phyloP scores from a whole-genome alignment of 2,797 vertebrate genomes.

The Loriculus beryllinus region DNA sequence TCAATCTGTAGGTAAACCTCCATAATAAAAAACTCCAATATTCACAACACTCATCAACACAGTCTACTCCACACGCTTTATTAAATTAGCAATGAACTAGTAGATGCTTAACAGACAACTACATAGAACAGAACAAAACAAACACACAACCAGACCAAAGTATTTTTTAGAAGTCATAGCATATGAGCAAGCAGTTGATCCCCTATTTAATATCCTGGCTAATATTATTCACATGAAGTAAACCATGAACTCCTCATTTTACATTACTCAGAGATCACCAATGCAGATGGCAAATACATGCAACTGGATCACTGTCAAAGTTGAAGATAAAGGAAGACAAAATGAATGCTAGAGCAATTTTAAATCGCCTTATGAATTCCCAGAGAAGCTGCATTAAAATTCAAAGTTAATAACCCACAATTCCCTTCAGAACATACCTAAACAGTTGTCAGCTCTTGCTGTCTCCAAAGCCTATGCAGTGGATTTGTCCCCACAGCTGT shows the following conservation, averaged over 20 bases:
- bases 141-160: neutral
- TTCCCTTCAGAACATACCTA: slow-evolving; percentile 55
- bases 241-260: neutral
- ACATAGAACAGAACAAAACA: neutral
- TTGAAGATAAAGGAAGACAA: slow-evolving; percentile 42
- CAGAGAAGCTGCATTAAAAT: slow-evolving; percentile 42
- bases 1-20: neutral
- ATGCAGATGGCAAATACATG: slow-evolving; percentile 3
- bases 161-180: neutral
- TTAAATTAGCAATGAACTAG: neutral
- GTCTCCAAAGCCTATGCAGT: slow-evolving; percentile 55
- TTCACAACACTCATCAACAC: neutral
- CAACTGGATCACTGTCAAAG: slow-evolving; percentile 33
- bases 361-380: slow-evolving; percentile 25
- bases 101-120: neutral
- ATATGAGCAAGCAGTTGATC: neutral
- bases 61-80: neutral
- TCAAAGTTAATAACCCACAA: slow-evolving; percentile 51
- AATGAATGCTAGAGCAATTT: slow-evolving; percentile 19
- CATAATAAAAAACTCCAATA: neutral
- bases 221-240: neutral
- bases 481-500: slow-evolving; percentile 53
- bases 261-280: neutral
- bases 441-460: slow-evolving; percentile 60
- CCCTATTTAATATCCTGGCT: neutral